Conservation (phyloP, 2,888 invertebrate genomes). For the Drosophila macrothrix region DNA sequence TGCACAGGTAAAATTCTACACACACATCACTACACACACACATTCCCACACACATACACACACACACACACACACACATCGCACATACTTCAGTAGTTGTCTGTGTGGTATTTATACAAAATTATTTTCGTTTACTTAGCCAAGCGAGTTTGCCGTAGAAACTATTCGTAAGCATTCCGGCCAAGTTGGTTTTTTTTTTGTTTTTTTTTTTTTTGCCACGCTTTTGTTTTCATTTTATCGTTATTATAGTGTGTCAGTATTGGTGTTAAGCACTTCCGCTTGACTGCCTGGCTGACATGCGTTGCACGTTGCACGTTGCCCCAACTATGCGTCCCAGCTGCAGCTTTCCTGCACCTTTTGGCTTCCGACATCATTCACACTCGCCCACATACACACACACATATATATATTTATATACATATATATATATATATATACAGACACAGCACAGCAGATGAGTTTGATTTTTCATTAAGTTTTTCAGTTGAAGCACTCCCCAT, state of each 20-base stretch:
- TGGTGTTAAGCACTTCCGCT: conserved; percentile 76
- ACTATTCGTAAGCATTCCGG: conserved; percentile 36
- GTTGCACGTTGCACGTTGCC: conserved; percentile 37
- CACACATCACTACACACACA: neutral
- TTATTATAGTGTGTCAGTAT: conserved; percentile 47
- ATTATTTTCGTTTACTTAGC: conserved; percentile 66
- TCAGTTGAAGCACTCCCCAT: conserved; percentile 31
- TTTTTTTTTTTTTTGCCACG: conserved; percentile 10
- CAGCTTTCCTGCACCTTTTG: conserved; percentile 60
- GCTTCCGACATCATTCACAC: conserved; percentile 52
- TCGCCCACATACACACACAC: neutral
- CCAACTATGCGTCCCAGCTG: conserved; percentile 17
- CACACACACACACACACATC: conserved; percentile 1
- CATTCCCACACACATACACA: neutral
- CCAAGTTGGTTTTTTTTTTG: conserved; percentile 17
- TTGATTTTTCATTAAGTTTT: conserved; percentile 72
- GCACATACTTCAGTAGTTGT: conserved; percentile 3
- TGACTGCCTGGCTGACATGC: conserved; percentile 74
- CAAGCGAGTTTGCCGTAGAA: conserved; percentile 40
- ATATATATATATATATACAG: neutral
- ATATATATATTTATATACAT: no score
- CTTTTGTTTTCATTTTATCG: conserved; percentile 48
- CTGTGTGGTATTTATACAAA: conserved; percentile 54
- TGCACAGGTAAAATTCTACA: conserved; percentile 11
- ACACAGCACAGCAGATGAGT: conserved; percentile 21